Percentiles rank a stretch among this genome's conserved stretches.
These are phyloP conservation scores for Ariopsis seemanni DNA, from an alignment of 2,113 vertebrate species.

Conservation along the genomic window DNA sequence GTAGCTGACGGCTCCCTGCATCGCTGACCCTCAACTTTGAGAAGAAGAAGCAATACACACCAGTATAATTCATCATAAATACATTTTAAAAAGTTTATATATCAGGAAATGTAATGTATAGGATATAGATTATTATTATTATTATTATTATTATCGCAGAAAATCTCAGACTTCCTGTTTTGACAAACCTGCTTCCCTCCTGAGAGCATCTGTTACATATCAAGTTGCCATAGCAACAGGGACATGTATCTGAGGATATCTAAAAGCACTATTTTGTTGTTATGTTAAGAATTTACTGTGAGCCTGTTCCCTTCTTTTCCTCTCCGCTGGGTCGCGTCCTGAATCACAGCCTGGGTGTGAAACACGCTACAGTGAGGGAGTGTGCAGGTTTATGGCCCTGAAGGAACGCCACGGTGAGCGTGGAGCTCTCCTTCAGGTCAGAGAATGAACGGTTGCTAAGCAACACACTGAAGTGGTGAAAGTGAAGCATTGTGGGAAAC, in stretches of 20 bases:
- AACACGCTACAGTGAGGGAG: background rate
- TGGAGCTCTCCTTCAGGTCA: background rate
- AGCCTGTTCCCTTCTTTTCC: background rate
- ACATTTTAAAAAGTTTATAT: no score
- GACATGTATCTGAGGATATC: background rate
- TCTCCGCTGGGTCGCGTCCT: background rate
- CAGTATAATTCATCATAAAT: no score
- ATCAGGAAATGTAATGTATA: background rate
- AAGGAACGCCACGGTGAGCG: no score
- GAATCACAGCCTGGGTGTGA: background rate
- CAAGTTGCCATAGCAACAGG: background rate
- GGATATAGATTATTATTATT: background rate
- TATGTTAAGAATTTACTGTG: background rate
- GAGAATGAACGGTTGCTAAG: conserved; percentile 28
- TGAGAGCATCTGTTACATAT: background rate
- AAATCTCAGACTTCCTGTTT: background rate
- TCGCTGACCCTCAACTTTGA: no score
- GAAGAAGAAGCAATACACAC: no score
- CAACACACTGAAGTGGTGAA: conserved; percentile 22
- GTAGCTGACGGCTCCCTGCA: no score
- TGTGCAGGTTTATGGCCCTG: no score
- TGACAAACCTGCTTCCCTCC: conserved; percentile 8
- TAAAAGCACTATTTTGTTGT: background rate
- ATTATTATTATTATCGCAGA: background rate
- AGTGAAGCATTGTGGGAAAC: conserved; percentile 10